Conservation (phyloP, 2,888 invertebrate species). For the Torymus aiolomorphi region DNA sequence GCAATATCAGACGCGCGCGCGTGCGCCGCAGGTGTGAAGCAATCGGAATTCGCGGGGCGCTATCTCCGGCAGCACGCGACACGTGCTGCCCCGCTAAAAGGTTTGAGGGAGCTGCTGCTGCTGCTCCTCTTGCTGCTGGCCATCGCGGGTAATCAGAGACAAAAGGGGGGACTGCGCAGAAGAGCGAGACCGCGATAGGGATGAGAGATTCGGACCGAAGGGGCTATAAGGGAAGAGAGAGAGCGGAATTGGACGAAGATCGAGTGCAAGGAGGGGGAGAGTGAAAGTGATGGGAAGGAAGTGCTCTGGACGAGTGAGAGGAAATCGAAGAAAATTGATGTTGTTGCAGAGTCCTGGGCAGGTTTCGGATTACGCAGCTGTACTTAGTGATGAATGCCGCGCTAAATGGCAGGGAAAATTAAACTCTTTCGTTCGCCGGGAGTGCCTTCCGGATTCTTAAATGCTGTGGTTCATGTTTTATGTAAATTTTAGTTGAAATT, state of each 20-base stretch:
- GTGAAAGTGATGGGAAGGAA: conserved; percentile 34
- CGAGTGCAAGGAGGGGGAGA: conserved; percentile 12
- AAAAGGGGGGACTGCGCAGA: conserved; percentile 6
- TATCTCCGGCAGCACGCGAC: conserved; percentile 33
- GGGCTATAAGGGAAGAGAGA: background rate
- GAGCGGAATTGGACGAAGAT: conserved; percentile 31
- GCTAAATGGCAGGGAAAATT: no score
- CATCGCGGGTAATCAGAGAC: conserved; percentile 26
- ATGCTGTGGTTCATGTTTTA: no score
- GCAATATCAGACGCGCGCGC: no score
- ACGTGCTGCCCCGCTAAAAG: conserved; percentile 27
- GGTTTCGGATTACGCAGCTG: no score
- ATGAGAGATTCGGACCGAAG: background rate
- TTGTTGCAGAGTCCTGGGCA: background rate
- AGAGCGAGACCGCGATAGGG: background rate
- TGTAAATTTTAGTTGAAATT: no score
- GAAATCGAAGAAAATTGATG: conserved; percentile 38
- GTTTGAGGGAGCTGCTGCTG: conserved; percentile 1
- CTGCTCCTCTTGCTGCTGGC: background rate
- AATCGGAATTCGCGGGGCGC: conserved; percentile 39
- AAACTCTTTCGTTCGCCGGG: no score
- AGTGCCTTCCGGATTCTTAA: no score
- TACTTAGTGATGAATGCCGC: no score
- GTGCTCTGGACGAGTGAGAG: conserved; percentile 5
- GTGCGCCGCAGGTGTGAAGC: conserved; percentile 49